Conservation (phyloP, 2,888 invertebrate species). For the Dromius quadrimaculatus region DNA sequence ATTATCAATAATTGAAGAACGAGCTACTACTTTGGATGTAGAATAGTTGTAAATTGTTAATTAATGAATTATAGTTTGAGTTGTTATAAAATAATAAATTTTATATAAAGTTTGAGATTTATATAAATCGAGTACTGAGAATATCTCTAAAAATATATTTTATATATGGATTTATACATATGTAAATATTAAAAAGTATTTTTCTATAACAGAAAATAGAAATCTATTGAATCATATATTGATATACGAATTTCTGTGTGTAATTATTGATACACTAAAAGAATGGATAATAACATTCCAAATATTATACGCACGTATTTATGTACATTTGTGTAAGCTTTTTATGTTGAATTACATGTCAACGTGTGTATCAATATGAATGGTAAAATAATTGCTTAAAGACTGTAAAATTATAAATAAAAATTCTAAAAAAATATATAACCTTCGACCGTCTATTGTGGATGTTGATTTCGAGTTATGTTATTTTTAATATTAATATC, state of each 20-base stretch:
- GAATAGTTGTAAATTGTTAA: slow-evolving; percentile 23
- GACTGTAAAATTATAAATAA: too few species aligned
- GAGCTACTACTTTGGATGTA: slow-evolving; percentile 13
- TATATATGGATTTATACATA: slow-evolving; percentile 49
- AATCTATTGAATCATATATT: slow-evolving; percentile 40
- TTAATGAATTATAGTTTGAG: slow-evolving; percentile 36
- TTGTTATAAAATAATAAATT: slow-evolving; percentile 40
- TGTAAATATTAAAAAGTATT: slow-evolving; percentile 48
- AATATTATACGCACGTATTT: slow-evolving; percentile 21
- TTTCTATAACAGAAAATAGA: slow-evolving; percentile 39
- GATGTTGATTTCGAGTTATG: too few species aligned
- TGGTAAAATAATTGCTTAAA: too few species aligned
- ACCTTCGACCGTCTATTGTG: too few species aligned
- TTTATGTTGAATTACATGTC: too few species aligned
- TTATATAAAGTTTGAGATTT: slow-evolving; percentile 35
- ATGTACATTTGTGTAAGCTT: neutral
- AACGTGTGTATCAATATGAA: too few species aligned
- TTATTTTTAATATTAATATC: too few species aligned
- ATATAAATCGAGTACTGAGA: slow-evolving; percentile 15
- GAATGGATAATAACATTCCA: slow-evolving; percentile 33
- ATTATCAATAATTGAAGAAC: slow-evolving; percentile 4
- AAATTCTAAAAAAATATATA: too few species aligned
- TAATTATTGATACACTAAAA: slow-evolving; percentile 15
- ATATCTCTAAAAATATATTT: slow-evolving; percentile 40
- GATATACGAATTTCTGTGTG: slow-evolving; percentile 22